Evolutionary conservation across 2,888 invertebrate species (phyloP), one percentile per base, ranked within the genome.

Genomic region (Lycophotia porphyrea): DNA sequence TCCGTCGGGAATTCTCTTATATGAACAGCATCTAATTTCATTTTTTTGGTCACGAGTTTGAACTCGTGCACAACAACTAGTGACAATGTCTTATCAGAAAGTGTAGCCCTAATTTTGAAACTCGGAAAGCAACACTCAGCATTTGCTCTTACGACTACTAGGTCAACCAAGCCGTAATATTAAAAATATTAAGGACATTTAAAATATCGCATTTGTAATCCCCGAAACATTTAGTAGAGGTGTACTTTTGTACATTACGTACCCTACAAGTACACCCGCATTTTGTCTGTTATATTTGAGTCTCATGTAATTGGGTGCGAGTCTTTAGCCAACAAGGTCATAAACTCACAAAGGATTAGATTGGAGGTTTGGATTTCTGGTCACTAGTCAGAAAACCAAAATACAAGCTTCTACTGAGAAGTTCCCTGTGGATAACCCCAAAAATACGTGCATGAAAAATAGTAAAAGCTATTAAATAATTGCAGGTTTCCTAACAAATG

Each of bases 401-500:
- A 7, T 1, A 7, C 27, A 18, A 58, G 18, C 21, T 9, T 58
- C 21, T 58, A 31, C 58, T 31, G 31, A 58, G 31, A 58, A 58
- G 21, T 58, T 34, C 58, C 21, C 8, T 58, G 18, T 21, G 4
- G 21, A 58, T 1, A 58, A 58, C 3, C 18, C 18, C 21, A 58
- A 34, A 9, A 31, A 58, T 18, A 1, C 5, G 5, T 39, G 15
- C n/a, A 63, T 39, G 31, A 58, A 55, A 55, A 55, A 15, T 49
- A 36, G 5, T 52, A 52, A 55, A 66, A 47, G 47, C 1, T n/a
- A 5, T 31, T 15, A 8, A 36, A n/a, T 21, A n/a, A 39, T 85
- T 81, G 0, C 88, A 95, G 95, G 94, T 15, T 95, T 95, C 88
- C 79, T 84, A 21, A 85, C 88, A 21, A 94, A 93, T 87, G 81